Base-by-base conservation (phyloP, 2,113 vertebrate species). In the Leiothrix lutea region DNA sequence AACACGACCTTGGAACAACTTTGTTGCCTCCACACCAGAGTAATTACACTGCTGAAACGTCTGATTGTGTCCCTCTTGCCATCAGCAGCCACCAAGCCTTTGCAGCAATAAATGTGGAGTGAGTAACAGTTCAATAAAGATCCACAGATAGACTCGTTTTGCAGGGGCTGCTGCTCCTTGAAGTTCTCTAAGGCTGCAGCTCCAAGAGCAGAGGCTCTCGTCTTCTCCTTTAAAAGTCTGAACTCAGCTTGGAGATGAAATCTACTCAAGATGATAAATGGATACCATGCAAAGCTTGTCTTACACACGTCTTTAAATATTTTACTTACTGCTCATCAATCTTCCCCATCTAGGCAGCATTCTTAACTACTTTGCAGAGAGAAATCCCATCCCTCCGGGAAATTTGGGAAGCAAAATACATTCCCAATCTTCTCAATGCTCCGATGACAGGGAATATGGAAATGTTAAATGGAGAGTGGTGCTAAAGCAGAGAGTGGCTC, bases 1-100 rank as follows among this genome's bases (percentile, higher is more conserved):
- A 97, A 95, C 64, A 56, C 73, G 95, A 97, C 95, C 96, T 98
- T 97, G 97, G 97, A 96, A 96, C 86, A 97, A 97, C 90, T 96
- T 97, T 91, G 61, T 88, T 87, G 91, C 84, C 80, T 94, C 72
- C 64, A 89, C 66, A 81, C 54, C 65, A 75, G 62, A 78, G 48
- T 94, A 88, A 96, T 96, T 94, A 95, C 72, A 47, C 78, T 73
- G 69, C 47, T 93, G 80, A 94, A 96, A 86, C 19, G 35, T 92
- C 94, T 87, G 86, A 95, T 53, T 93, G 56, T 48, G 72, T 48
- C 82, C 74, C 57, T 95, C 62, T 86, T 44, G 21, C 81, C 90
- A 86, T 20, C 93, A 92, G 70, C 82, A 80, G 53, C 86, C 51
- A 91, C 62, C 79, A 86, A 60, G 85, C 66, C 64, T 92, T 77